Evolutionary conservation across 2,113 vertebrate species (phyloP).

Genomic region (Colossoma macropomum): DNA sequence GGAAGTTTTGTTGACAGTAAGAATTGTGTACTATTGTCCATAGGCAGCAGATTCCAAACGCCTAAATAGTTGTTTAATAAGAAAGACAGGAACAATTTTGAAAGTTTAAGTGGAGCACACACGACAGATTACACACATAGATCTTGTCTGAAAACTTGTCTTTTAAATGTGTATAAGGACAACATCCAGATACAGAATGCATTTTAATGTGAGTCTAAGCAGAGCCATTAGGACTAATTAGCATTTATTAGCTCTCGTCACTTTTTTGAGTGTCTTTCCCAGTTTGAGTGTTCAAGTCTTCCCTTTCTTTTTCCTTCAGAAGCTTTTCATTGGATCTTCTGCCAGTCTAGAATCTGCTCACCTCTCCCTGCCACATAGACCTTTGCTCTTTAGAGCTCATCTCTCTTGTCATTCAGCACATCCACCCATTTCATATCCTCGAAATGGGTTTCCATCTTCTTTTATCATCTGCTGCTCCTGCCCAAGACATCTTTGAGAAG

Average conservation of each 20-base stretch:
- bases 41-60: too few relatives aligned
- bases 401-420: slow-evolving; percentile 7
- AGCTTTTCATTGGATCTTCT: not conserved
- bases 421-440: not conserved
- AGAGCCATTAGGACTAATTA: not conserved
- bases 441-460: slow-evolving; percentile 34
- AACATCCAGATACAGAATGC: too few relatives aligned
- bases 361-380: not conserved
- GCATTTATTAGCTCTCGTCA: not conserved
- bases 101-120: too few relatives aligned
- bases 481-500: not conserved
- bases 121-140: too few relatives aligned
- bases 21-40: too few relatives aligned
- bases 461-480: slow-evolving; percentile 25
- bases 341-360: not conserved
- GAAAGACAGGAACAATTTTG: too few relatives aligned
- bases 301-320: not conserved
- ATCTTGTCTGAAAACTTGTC: too few relatives aligned
- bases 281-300: not conserved
- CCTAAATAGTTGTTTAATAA: too few relatives aligned
- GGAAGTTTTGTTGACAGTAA: too few relatives aligned
- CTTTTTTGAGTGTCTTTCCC: not conserved
- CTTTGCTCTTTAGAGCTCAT: slow-evolving; percentile 20
- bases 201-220: too few relatives aligned
- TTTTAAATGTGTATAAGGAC: too few relatives aligned